These are phyloP conservation scores for Chelonia mydas DNA, from an alignment of 2,797 vertebrate genomes.

Conservation along the genomic window DNA sequence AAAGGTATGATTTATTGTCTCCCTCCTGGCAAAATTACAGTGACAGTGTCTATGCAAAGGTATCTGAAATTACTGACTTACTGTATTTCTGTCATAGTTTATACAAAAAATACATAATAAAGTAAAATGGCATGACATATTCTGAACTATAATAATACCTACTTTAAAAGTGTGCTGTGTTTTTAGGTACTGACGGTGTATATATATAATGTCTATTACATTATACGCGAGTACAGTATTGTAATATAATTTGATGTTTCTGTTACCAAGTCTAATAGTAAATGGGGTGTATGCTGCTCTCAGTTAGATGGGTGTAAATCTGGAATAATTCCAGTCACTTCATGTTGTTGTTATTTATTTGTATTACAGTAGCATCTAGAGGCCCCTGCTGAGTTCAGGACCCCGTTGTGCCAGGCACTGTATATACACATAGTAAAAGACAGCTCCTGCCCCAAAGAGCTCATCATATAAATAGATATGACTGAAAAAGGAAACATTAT, in stretches of 20 bases:
- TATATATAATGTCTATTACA: neutral
- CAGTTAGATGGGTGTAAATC: neutral
- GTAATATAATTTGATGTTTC: neutral
- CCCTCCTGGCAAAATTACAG: conserved; percentile 72
- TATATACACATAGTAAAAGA: neutral
- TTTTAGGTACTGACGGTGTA: conserved; percentile 52
- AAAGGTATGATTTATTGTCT: conserved; percentile 73
- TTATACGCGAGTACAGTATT: neutral
- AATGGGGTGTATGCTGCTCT: neutral
- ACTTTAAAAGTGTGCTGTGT: conserved; percentile 22
- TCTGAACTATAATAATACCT: conserved; percentile 57
- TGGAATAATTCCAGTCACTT: neutral
- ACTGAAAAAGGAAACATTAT: neutral
- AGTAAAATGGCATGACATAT: conserved; percentile 47
- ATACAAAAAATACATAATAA: conserved; percentile 56
- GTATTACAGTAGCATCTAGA: neutral
- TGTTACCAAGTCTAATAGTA: neutral
- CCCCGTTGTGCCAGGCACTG: accelerated
- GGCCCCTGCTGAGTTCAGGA: neutral
- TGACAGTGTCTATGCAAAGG: conserved; percentile 68
- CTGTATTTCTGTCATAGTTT: conserved; percentile 67
- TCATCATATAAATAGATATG: neutral
- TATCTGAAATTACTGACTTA: conserved; percentile 75
- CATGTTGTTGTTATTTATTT: neutral
- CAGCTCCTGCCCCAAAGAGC: neutral